Conservation (phyloP, 2,888 invertebrate species). For the Danaus chrysippus region DNA sequence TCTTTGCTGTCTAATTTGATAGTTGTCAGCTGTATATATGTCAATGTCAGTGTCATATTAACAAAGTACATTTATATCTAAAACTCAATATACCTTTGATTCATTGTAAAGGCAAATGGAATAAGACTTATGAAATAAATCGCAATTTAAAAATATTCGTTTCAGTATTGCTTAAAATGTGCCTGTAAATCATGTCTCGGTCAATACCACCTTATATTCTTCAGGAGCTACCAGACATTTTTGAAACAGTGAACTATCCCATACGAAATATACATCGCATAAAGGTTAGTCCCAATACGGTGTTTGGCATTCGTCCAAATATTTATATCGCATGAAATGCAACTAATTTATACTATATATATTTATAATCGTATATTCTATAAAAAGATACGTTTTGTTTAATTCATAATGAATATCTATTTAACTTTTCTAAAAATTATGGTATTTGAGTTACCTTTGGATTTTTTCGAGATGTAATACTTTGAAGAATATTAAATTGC, state of each 20-base stretch:
- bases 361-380: too few species aligned
- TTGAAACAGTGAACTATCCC: conserved; percentile 79
- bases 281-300: conserved; percentile 77
- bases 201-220: conserved; percentile 68
- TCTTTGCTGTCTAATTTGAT: not conserved
- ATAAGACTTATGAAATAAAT: not conserved
- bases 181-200: conserved; percentile 52
- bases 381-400: too few species aligned
- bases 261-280: conserved; percentile 84
- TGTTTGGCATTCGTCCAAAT: conserved; percentile 50
- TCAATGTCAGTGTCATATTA: conserved; percentile 6
- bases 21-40: conserved; percentile 8
- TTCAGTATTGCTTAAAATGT: conserved; percentile 29
- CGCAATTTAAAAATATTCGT: not conserved
- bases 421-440: too few species aligned
- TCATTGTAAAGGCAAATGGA: not conserved
- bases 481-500: too few species aligned
- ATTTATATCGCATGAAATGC: not conserved
- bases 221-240: conserved; percentile 79
- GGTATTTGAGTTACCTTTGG: too few species aligned
- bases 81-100: too few species aligned
- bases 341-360: too few species aligned
- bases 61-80: not conserved
- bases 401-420: too few species aligned
- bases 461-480: too few species aligned